Conservation (phyloP, 2,113 vertebrate species). For the Pluvianellus socialis region DNA sequence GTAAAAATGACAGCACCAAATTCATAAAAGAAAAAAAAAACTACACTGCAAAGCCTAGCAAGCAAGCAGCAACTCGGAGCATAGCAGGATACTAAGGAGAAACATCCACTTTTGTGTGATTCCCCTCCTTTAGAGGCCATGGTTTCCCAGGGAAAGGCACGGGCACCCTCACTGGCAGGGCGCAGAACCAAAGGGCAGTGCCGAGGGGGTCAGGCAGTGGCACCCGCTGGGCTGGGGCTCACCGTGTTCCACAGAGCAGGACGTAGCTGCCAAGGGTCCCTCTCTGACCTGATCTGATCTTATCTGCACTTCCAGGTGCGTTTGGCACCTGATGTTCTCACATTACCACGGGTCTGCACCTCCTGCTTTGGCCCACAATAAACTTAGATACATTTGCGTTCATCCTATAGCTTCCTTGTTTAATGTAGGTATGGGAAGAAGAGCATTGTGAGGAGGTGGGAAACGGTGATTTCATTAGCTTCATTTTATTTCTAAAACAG, state of each 20-base stretch:
- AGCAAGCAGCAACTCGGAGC: neutral
- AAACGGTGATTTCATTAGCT: neutral
- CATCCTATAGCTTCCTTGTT: neutral
- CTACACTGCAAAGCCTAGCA: neutral
- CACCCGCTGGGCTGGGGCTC: neutral
- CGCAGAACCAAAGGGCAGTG: neutral
- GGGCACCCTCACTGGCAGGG: neutral
- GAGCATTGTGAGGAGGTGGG: neutral
- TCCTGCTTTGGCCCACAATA: neutral
- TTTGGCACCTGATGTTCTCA: neutral
- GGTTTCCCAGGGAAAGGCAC: neutral
- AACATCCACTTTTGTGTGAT: neutral
- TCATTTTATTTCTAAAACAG: neutral
- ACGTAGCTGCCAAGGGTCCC: neutral
- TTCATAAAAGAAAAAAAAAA: neutral
- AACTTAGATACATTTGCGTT: accelerated
- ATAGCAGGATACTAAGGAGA: neutral
- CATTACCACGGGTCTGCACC: neutral
- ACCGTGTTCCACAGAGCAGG: accelerated
- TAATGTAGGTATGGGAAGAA: neutral
- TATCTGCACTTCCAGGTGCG: neutral
- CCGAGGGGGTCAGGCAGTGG: accelerated
- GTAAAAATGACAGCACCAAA: neutral
- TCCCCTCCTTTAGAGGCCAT: neutral
- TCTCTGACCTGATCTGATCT: neutral